Conservation (phyloP, 2,113 vertebrate genomes). For the Malaclemys terrapin region DNA sequence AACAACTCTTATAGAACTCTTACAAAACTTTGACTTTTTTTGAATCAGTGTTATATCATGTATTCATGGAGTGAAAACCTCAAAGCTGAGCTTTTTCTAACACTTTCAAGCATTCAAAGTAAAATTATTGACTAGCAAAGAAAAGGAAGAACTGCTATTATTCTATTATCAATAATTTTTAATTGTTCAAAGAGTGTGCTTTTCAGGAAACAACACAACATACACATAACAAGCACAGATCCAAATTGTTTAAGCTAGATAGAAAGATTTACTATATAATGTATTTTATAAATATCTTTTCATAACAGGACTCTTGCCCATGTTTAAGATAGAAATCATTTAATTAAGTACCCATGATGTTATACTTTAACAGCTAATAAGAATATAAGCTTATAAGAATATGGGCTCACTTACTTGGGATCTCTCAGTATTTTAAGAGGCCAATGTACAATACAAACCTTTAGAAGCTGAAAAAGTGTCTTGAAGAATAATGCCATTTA, state of each 20-base stretch:
- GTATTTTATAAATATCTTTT: neutral
- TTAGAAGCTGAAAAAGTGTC: neutral
- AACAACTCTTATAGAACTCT: neutral
- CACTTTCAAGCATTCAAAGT: neutral
- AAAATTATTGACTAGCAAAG: neutral
- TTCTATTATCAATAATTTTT: neutral
- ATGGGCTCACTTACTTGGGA: neutral
- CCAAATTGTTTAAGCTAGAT: neutral
- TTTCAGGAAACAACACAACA: neutral
- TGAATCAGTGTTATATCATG: neutral
- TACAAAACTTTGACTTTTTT: neutral
- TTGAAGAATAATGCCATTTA: neutral
- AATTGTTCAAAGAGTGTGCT: neutral
- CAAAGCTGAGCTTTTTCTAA: neutral
- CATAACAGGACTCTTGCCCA: neutral
- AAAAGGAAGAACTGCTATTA: neutral
- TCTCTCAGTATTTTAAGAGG: neutral
- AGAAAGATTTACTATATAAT: neutral
- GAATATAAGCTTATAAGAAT: neutral
- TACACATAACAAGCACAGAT: neutral
- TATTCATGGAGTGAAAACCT: neutral
- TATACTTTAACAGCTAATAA: neutral
- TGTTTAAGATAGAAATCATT: neutral
- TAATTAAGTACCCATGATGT: neutral
- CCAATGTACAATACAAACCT: neutral